Base-by-base conservation (phyloP, 1,140 invertebrate genomes). In the Penaeus vannamei region DNA sequence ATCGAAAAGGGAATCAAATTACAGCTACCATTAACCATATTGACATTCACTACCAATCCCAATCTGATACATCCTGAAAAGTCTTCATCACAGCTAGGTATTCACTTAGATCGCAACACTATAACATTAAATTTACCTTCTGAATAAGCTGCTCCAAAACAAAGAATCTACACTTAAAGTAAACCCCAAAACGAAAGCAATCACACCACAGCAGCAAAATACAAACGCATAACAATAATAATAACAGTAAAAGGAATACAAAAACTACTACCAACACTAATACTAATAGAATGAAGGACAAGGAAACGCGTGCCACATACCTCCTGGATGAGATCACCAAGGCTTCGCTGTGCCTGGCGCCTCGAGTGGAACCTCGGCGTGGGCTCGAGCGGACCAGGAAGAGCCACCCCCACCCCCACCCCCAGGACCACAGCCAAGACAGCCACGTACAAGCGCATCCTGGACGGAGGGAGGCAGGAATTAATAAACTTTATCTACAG, bases 301-400 rank as follows among this genome's bases (percentile, higher is more conserved):
- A 5, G 36, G 36, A 46, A 42, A 42, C 36, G 0, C 36, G 36
- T 53, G 53, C 12, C 53, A 53, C 81, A 72, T 26, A 85, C 84
- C 84, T 85, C 84, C 5, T 85, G 84, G 19, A 85, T 76, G 23
- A 23, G 29, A 14, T 76, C 22, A 23, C 84, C 66, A 22, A 85
- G 36, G 36, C 53, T 4, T 10, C 26, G 36, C n/a, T 2, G 2
- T 10, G 46, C 53, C 17, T 12, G 23, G 23, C 66, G 23, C 10
- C 2, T 19, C 8, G 61, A 22, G 17, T 42, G 61, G 36, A 69
- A n/a, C 32, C 17, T 19, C 26, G 2, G 29, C 22, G 26, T 20
- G n/a, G 64, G 46, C 17, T 8, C 29, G 20, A 59, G 36, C 8
- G 23, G 42, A 20, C 66, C 46, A 0, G 66, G 29, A 42, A 42